Evolutionary conservation across 2,888 invertebrate genomes (phyloP).

Genomic region (Panopea generosa): DNA sequence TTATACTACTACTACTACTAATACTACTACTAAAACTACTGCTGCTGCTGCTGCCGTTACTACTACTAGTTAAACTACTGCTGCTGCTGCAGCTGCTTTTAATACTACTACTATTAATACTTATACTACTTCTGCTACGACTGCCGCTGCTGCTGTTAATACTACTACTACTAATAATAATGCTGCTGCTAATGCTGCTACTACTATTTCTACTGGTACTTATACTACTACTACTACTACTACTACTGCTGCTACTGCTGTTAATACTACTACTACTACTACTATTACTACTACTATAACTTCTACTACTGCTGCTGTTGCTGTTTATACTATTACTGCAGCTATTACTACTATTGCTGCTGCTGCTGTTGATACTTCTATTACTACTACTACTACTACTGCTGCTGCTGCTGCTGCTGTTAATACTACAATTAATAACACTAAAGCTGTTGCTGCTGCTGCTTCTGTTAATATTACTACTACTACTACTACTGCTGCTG

Average conservation of each 20-base stretch:
- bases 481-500: background rate
- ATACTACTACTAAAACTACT: constrained; percentile 9
- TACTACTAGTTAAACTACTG: constrained; percentile 10
- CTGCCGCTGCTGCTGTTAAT: constrained; percentile 12
- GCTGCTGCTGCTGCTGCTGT: constrained; percentile 21
- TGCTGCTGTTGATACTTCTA: background rate
- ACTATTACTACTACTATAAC: constrained; percentile 6
- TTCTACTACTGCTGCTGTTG: constrained; percentile 15
- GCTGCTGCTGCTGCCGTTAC: background rate
- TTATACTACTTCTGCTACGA: constrained; percentile 13
- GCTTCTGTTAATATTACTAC: background rate
- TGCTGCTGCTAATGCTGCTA: constrained; percentile 17
- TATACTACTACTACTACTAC: constrained; percentile 5
- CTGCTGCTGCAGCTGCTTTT: constrained; percentile 8
- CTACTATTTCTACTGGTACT: constrained; percentile 7
- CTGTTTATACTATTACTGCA: constrained; percentile 8
- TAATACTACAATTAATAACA: constrained; percentile 29
- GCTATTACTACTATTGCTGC: constrained; percentile 12
- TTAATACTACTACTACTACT: constrained; percentile 13
- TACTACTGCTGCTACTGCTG: constrained; percentile 11
- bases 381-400: constrained; percentile 9
- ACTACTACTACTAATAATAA: background rate
- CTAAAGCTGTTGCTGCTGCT: constrained; percentile 14
- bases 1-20: constrained; percentile 9
- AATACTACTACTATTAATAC: constrained; percentile 12